Conservation (phyloP, 2,113 vertebrate genomes). For the Otis tarda region DNA sequence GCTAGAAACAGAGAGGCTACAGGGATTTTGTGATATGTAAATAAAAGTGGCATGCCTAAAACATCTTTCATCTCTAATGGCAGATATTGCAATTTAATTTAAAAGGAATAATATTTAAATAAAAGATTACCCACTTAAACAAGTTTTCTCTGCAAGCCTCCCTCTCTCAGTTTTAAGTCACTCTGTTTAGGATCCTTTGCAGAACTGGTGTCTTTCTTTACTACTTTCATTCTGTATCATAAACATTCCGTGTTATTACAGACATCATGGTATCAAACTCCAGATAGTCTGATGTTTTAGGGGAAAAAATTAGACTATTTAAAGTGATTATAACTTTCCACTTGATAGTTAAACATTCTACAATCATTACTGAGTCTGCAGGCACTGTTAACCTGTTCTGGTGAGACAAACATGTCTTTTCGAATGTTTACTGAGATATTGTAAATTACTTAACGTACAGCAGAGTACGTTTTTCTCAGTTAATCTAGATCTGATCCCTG, state of each 20-base stretch:
- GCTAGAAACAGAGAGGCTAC: neutral
- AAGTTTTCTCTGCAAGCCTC: constrained; percentile 20
- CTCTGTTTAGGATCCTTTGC: constrained; percentile 37
- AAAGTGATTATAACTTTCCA: constrained; percentile 64
- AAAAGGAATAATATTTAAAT: constrained; percentile 48
- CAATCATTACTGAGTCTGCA: constrained; percentile 34
- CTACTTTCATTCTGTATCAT: constrained; percentile 20
- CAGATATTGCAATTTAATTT: constrained; percentile 30
- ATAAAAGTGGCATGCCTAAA: constrained; percentile 2
- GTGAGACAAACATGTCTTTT: constrained; percentile 63
- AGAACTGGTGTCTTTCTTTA: constrained; percentile 43
- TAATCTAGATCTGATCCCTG: constrained; percentile 79
- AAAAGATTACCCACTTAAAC: constrained; percentile 33
- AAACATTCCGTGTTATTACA: constrained; percentile 45
- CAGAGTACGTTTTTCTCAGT: constrained; percentile 71
- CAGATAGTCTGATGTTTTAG: constrained; percentile 44
- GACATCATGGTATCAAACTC: constrained; percentile 38
- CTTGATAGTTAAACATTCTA: constrained; percentile 58
- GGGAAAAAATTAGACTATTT: constrained; percentile 51
- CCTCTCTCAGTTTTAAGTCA: neutral
- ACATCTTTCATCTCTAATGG: neutral
- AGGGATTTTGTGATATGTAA: neutral
- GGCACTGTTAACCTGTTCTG: constrained; percentile 64
- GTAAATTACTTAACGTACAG: constrained; percentile 77
- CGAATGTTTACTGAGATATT: constrained; percentile 75